These are phyloP conservation scores for Tachycineta bicolor DNA, from an alignment of 2,113 vertebrate species.

Conservation along the genomic window DNA sequence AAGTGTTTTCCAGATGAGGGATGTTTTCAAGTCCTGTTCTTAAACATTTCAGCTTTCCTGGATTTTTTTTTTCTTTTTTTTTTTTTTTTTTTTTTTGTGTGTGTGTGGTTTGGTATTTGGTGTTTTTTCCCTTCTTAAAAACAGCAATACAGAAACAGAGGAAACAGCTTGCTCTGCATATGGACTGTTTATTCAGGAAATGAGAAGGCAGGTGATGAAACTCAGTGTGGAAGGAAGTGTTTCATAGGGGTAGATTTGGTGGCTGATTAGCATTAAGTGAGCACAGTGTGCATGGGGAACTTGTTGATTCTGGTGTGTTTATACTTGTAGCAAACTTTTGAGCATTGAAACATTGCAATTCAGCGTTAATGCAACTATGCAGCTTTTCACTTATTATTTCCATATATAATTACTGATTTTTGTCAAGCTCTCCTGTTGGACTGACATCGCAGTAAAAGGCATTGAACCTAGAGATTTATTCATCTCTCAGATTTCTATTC, in stretches of 20 bases:
- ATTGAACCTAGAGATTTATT: neutral
- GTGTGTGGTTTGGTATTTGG: neutral
- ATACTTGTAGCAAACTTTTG: neutral
- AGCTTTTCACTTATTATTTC: neutral
- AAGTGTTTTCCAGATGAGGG: neutral
- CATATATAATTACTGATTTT: neutral
- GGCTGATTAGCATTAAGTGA: neutral
- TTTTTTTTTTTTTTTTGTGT: no score
- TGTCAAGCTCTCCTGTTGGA: neutral
- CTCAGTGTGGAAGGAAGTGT: neutral
- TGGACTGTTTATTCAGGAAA: constrained; percentile 18
- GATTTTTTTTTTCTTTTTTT: neutral
- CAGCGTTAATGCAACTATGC: neutral
- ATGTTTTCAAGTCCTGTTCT: neutral
- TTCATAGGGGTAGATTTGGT: neutral
- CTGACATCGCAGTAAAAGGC: neutral
- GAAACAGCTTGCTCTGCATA: neutral
- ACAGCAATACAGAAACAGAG: neutral
- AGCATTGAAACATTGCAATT: neutral
- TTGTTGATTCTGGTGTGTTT: neutral
- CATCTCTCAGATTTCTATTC: neutral
- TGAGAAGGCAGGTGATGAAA: constrained; percentile 42
- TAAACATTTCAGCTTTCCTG: neutral
- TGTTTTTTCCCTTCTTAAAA: neutral
- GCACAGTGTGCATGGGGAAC: neutral